Percentiles rank a stretch among this genome's conserved stretches.
Conservation (phyloP, 2,797 vertebrate genomes). For the Morus bassanus region DNA sequence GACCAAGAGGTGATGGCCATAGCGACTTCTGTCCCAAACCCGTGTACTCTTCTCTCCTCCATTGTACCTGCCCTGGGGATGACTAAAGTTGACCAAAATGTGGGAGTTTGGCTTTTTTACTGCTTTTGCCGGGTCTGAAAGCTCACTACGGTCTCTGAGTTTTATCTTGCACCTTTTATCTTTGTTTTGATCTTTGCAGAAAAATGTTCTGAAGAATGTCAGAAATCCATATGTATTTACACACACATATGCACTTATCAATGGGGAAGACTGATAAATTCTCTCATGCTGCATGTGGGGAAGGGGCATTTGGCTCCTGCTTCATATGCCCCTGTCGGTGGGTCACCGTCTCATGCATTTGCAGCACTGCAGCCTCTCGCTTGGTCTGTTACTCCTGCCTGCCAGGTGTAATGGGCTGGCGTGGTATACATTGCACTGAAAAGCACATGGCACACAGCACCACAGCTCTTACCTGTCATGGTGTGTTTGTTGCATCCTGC, state of each 20-base stretch:
- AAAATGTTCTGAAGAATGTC: background rate
- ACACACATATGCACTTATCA: background rate
- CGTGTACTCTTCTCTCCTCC: background rate
- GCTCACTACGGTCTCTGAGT: background rate
- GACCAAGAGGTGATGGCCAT: background rate
- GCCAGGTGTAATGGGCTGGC: background rate
- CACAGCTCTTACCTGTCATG: background rate
- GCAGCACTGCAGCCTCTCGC: background rate
- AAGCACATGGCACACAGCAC: background rate
- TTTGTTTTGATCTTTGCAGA: background rate
- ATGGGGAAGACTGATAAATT: background rate
- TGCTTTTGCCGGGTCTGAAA: background rate
- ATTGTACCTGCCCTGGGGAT: background rate
- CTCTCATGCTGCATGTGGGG: background rate
- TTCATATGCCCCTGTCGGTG: background rate
- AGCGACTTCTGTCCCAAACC: background rate
- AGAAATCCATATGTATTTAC: background rate
- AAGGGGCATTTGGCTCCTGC: background rate
- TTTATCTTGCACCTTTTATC: background rate
- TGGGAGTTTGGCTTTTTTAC: background rate
- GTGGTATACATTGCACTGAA: rapidly evolving
- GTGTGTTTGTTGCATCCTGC: background rate
- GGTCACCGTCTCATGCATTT: background rate
- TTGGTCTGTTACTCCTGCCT: background rate
- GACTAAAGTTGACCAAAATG: background rate